Evolutionary conservation across 2,797 vertebrate genomes (phyloP), one percentile per base, ranked within the genome.

Genomic region (Megaceryle alcyon): DNA sequence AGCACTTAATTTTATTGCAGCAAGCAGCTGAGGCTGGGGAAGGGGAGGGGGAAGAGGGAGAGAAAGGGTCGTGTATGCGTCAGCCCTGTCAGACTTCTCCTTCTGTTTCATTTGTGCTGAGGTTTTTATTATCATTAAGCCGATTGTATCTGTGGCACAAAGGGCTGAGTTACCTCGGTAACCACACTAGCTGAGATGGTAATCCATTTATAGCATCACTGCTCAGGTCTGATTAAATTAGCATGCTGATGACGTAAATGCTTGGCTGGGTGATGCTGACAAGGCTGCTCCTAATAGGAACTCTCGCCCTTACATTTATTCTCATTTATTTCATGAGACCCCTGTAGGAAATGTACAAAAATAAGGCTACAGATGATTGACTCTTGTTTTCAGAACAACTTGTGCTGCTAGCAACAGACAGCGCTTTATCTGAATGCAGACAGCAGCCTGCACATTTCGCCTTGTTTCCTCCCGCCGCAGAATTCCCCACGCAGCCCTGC

Each of bases 111-210:
- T 96, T 97, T 94, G 82, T 95, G 92, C 96, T 93, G 95, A 93
- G 92, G 83, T 96, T 95, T 97, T 94, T 97, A 93, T 95, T 95
- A 92, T 95, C 92, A 96, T 96, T 97, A 97, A 97, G 97, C 96
- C 79, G 93, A 96, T 98, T 98, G 97, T 97, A 95, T 97, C 95
- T 91, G 75, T 97, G 97, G 95, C 95, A 96, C 97, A 96, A 97
- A 97, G 94, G 96, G 95, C 77, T 95, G 88, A 93, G 98, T 98
- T 98, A 96, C 98, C 98, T 95, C 97, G 97, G 98, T 97, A 98
- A 98, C 98, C 93, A 94, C 94, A 94, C 94, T 96, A 90, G 97
- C 95, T 97, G 88, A 96, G 93, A 95, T 96, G 97, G 83, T 96
- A 97, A 96, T 97, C 97, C 97, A 97, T 96, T 97, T 97, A 96